Base-by-base conservation (phyloP, 2,888 invertebrate genomes). In the Oligia strigilis region DNA sequence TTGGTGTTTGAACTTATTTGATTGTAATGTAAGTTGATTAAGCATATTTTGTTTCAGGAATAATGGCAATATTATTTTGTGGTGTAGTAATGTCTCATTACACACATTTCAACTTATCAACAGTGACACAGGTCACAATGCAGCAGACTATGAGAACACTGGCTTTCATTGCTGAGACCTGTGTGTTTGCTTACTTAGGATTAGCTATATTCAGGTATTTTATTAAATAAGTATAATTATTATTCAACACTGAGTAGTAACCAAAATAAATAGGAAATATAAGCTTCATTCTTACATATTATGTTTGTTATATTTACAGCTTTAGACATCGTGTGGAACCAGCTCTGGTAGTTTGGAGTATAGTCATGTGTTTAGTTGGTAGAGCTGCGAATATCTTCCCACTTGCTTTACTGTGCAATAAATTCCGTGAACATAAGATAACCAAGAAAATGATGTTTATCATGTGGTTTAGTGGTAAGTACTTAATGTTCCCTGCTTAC, bases 71-170 rank as follows among this genome's bases (percentile, higher is more conserved):
- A 92, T 96, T 99, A 89, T 99, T 99, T 94, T 99, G 99, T 97
- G 99, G 99, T 13, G 99, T 99, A 92, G 99, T 99, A 1, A 99
- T 99, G 99, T 99, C 99, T 0, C 99, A 99, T 95, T 99, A 99
- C 95, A 99, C 99, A 23, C 99, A 99, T 97, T 99, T 99, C 93
- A 99, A 99, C 95, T 97, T 99, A 67, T 99, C 99, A 1, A 99
- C 99, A 0, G 98, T 99, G 40, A 99, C 99, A 0, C 99, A 99
- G 97, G 99, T 99, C 75, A 99, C 99, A 6, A 99, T 99, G 98
- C 99, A 99, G 94, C 99, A 99, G 95, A 99, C 99, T 0, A 99
- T 99, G 98, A 97, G 99, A 92, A 99, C 99, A 0, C 97, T 99
- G 81, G 99, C 99, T 4, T 99, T 99, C 93, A 99, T 99, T 86